Conservation (phyloP, 2,113 vertebrate genomes). For the Brachypteracias leptosomus region DNA sequence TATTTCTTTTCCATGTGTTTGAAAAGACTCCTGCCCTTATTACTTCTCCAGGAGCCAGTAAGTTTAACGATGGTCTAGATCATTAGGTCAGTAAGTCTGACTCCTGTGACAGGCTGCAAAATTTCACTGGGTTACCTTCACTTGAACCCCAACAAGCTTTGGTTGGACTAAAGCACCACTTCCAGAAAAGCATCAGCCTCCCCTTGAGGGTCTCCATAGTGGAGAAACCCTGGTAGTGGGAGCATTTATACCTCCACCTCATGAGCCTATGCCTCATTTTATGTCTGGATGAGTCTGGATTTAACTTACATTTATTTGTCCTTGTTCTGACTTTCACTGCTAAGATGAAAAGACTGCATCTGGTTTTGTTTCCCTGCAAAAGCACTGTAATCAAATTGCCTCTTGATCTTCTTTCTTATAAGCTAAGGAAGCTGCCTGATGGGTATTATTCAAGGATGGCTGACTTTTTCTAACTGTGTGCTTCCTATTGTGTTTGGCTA, state of each 20-base stretch:
- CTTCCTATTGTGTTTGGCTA: constrained; percentile 41
- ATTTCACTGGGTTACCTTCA: background rate
- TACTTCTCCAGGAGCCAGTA: constrained; percentile 2
- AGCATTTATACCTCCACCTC: background rate
- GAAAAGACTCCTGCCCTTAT: background rate
- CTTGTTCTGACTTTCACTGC: constrained; percentile 46
- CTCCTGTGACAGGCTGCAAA: background rate
- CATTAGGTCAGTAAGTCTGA: background rate
- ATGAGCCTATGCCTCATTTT: background rate
- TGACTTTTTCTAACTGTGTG: constrained; percentile 18
- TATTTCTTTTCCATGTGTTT: background rate
- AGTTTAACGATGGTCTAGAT: background rate
- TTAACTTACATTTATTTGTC: constrained; percentile 30
- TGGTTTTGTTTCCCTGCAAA: constrained; percentile 47
- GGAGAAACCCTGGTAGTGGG: background rate
- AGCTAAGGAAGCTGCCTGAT: constrained; percentile 50
- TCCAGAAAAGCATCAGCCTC: background rate
- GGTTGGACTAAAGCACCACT: background rate
- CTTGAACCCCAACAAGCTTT: background rate
- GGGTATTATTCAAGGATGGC: constrained; percentile 51
- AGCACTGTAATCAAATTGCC: constrained; percentile 34
- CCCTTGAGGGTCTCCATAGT: background rate
- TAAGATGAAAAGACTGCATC: constrained; percentile 5
- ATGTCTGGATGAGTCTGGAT: background rate
- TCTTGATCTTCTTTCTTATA: constrained; percentile 38